These are phyloP conservation scores for Aphaenogaster rudis DNA, from an alignment of 1,140 invertebrate species.

Conservation along the genomic window DNA sequence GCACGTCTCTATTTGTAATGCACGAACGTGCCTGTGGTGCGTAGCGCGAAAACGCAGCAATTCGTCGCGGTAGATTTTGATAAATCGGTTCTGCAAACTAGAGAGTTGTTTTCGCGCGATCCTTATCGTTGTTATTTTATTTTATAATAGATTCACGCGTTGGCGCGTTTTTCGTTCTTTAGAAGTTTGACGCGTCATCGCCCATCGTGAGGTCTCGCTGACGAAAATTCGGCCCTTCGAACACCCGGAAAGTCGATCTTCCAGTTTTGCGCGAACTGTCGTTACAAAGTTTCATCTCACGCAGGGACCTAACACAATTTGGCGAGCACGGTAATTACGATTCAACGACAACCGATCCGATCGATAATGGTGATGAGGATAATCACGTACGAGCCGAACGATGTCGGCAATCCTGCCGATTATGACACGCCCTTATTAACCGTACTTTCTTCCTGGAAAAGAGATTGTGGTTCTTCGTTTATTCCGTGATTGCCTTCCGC, in stretches of 20 bases:
- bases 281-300: conserved; percentile 9
- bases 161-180: not conserved
- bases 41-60: conserved; percentile 27
- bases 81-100: conserved; percentile 9
- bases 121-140: not conserved
- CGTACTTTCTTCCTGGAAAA: conserved; percentile 49
- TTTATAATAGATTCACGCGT: not conserved
- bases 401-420: conserved; percentile 51
- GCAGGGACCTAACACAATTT: conserved; percentile 36
- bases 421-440: conserved; percentile 69
- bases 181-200: not conserved
- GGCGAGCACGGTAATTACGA: conserved; percentile 31
- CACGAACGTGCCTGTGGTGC: conserved; percentile 47
- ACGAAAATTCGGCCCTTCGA: not conserved
- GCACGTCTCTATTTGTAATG: conserved; percentile 60
- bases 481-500: conserved; percentile 35
- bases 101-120: conserved; percentile 9
- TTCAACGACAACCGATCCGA: conserved; percentile 48
- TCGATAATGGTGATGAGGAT: conserved; percentile 72
- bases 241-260: not conserved
- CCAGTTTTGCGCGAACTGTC: not conserved
- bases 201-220: not conserved
- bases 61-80: conserved; percentile 16
- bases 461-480: conserved; percentile 32
- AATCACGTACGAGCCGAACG: conserved; percentile 60